These are phyloP conservation scores for Paradisaea rubra DNA, from an alignment of 2,113 vertebrate genomes.

Conservation along the genomic window DNA sequence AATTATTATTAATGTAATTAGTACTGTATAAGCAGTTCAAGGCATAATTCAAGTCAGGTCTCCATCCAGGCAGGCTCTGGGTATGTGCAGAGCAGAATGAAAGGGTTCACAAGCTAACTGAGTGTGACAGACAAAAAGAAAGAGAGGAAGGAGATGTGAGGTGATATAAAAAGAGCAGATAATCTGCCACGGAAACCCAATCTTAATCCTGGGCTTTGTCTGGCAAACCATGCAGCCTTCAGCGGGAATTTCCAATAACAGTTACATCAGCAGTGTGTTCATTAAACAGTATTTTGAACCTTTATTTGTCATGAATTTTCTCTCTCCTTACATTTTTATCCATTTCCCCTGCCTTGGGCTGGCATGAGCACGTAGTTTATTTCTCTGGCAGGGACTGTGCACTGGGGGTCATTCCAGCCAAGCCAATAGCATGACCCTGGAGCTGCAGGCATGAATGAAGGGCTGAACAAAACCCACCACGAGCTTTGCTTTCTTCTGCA, in stretches of 20 bases:
- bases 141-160: background rate
- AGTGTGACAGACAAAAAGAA: background rate
- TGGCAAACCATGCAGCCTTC: background rate
- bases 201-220: background rate
- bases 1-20: slow-evolving; percentile 61
- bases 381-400: background rate
- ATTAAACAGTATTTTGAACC: background rate
- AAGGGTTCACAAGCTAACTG: background rate
- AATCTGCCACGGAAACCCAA: background rate
- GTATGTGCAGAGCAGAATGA: background rate
- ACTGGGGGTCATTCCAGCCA: background rate
- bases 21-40: slow-evolving; percentile 18
- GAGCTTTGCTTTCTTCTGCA: background rate
- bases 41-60: slow-evolving; percentile 23
- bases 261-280: background rate
- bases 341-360: background rate
- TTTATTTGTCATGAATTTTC: background rate
- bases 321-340: background rate
- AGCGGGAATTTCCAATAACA: background rate
- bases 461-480: background rate
- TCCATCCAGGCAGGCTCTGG: background rate
- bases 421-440: background rate
- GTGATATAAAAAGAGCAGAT: background rate
- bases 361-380: accelerated
- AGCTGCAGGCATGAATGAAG: background rate